These are phyloP conservation scores for Callaeas wilsoni DNA, from an alignment of 2,113 vertebrate genomes.

Conservation along the genomic window DNA sequence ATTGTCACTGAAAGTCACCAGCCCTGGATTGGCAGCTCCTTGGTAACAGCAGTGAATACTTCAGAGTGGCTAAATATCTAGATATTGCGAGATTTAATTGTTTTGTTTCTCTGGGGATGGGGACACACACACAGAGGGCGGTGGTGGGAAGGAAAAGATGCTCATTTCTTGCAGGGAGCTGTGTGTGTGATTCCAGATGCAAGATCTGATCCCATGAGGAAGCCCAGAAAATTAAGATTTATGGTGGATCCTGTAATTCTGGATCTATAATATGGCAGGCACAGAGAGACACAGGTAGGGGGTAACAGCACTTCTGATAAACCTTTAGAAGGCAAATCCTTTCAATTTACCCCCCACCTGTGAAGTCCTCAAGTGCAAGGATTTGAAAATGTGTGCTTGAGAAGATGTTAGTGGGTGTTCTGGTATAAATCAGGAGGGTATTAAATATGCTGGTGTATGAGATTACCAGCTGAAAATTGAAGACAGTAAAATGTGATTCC, in stretches of 20 bases:
- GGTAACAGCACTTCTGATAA: background rate
- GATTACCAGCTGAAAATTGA: slow-evolving; percentile 39
- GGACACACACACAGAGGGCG: rapidly evolving
- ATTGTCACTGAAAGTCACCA: background rate
- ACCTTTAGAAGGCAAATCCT: background rate
- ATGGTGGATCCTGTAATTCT: background rate
- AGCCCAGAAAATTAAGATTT: background rate
- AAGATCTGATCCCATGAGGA: background rate
- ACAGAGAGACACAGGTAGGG: background rate
- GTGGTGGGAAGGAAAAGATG: background rate
- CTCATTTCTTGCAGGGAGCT: background rate
- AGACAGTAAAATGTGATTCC: slow-evolving; percentile 22
- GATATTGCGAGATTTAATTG: background rate
- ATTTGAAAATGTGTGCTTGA: background rate
- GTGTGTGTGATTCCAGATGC: background rate
- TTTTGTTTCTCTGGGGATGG: background rate
- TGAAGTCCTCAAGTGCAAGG: background rate
- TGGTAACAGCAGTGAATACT: background rate
- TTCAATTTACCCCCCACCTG: background rate
- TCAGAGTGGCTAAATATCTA: background rate
- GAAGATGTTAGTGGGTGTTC: slow-evolving; percentile 39
- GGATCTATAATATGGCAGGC: background rate
- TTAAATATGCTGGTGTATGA: slow-evolving; percentile 7
- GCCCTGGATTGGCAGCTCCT: background rate
- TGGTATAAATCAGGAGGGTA: slow-evolving; percentile 11